phyloP scores from a whole-genome alignment of 2,888 invertebrate species.

The Syrista parreyssii region DNA sequence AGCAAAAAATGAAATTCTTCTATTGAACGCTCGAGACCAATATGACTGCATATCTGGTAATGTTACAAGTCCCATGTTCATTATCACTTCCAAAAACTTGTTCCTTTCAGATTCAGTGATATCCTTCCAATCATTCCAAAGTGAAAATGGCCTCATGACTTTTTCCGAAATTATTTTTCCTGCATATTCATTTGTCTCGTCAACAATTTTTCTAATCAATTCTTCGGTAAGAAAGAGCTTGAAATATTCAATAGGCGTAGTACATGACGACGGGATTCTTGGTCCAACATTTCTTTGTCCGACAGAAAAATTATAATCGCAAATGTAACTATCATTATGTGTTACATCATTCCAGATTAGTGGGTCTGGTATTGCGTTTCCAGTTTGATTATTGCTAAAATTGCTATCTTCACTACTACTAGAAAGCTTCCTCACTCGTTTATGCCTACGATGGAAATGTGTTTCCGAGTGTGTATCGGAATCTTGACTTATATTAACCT shows the following conservation, averaged over 20 bases:
- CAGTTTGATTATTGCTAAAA: slow-evolving; percentile 17
- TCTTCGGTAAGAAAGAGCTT: slow-evolving; percentile 7
- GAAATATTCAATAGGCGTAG: slow-evolving; percentile 11
- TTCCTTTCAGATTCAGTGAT: slow-evolving; percentile 15
- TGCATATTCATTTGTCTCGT: slow-evolving; percentile 11
- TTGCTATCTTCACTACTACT: slow-evolving; percentile 14
- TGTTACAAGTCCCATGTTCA: slow-evolving; percentile 11
- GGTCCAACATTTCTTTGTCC: slow-evolving; percentile 10
- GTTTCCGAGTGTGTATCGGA: slow-evolving; percentile 14
- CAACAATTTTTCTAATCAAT: slow-evolving; percentile 7
- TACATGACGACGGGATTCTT: slow-evolving; percentile 11
- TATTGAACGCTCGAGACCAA: slow-evolving; percentile 17
- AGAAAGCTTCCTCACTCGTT: slow-evolving; percentile 16
- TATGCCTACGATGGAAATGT: slow-evolving; percentile 14
- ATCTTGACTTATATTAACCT: slow-evolving; percentile 15
- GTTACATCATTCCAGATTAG: too few relatives aligned
- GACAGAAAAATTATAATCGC: too few relatives aligned
- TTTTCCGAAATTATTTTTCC: slow-evolving; percentile 10
- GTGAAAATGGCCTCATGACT: slow-evolving; percentile 14
- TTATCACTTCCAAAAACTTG: slow-evolving; percentile 10
- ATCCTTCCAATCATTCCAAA: slow-evolving; percentile 18
- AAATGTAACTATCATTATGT: slow-evolving; percentile 7
- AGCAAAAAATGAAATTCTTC: slow-evolving; percentile 16
- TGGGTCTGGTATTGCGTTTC: slow-evolving; percentile 17
- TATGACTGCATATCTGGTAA: slow-evolving; percentile 11